A percentile compares a stretch with the other conserved stretches of the same genome.
Conservation (phyloP, 2,888 invertebrate genomes). For the Amblyjoppa proteus region DNA sequence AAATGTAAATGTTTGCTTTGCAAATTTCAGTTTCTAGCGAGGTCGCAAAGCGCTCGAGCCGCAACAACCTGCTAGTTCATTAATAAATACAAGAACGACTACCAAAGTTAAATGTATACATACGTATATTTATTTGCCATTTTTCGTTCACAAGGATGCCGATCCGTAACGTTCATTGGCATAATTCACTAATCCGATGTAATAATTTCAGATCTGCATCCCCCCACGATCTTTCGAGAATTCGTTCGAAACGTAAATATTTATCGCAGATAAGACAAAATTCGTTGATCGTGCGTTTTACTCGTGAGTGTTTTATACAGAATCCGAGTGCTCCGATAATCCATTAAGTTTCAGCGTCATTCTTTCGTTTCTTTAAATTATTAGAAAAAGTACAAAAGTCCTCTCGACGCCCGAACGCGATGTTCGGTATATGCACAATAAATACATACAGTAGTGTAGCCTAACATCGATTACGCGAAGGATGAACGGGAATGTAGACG, state of each 20-base stretch:
- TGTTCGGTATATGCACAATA: conserved; percentile 56
- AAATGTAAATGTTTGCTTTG: background rate
- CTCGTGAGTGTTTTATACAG: background rate
- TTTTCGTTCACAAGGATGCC: conserved; percentile 51
- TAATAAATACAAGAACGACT: conserved; percentile 21
- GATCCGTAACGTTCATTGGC: conserved; percentile 49
- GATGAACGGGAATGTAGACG: conserved; percentile 60
- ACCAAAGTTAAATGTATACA: conserved; percentile 61
- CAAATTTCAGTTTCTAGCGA: too few species aligned
- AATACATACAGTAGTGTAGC: conserved; percentile 48
- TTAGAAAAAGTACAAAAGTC: conserved; percentile 67
- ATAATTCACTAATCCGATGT: conserved; percentile 51
- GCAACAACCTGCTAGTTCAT: background rate
- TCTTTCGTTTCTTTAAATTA: conserved; percentile 54
- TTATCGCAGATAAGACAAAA: conserved; percentile 21
- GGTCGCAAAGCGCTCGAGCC: too few species aligned
- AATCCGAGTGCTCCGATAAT: background rate
- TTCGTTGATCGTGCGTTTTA: conserved; percentile 17
- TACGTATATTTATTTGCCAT: conserved; percentile 62
- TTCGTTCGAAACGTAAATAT: background rate
- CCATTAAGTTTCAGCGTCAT: background rate
- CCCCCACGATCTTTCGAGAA: conserved; percentile 52
- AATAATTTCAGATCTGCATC: conserved; percentile 57
- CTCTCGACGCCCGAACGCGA: conserved; percentile 43
- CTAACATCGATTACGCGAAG: conserved; percentile 54